phyloP scores from a whole-genome alignment of 2,113 vertebrate genomes.

The Oreochromis tanganicae region DNA sequence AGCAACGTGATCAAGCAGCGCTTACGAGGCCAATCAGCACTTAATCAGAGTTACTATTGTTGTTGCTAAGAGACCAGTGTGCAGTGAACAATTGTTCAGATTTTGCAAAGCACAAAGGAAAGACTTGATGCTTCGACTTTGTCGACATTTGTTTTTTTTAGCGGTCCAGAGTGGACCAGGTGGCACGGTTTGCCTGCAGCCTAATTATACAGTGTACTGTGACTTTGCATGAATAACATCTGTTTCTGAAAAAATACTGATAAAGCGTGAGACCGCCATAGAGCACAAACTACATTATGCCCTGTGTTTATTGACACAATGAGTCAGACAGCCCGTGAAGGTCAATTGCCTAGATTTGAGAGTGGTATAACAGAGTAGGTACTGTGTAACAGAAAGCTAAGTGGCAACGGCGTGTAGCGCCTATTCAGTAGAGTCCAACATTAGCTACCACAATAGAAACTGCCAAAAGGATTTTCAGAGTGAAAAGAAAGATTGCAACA shows the following conservation, averaged over 20 bases:
- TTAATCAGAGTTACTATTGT: slow-evolving; percentile 46
- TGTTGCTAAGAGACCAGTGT: slow-evolving; percentile 60
- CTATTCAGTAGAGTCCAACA: slow-evolving; percentile 26
- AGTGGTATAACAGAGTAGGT: slow-evolving; percentile 43
- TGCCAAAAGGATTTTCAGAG: slow-evolving; percentile 50
- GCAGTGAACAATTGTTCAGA: slow-evolving; percentile 28
- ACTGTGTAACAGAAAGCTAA: slow-evolving; percentile 55
- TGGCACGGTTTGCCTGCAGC: neutral
- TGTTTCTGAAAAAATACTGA: slow-evolving; percentile 4
- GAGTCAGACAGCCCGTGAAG: slow-evolving; percentile 61
- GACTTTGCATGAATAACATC: slow-evolving; percentile 31
- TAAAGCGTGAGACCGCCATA: neutral
- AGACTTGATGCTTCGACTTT: slow-evolving; percentile 2
- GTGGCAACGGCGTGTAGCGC: slow-evolving; percentile 41
- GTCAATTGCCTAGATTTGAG: slow-evolving; percentile 59
- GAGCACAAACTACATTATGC: slow-evolving; percentile 43
- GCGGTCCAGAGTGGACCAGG: neutral
- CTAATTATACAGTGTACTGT: neutral
- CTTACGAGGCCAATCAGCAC: slow-evolving; percentile 32
- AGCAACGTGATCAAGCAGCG: neutral
- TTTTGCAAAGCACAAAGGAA: neutral
- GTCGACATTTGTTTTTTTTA: neutral
- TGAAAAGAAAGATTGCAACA: slow-evolving; percentile 18
- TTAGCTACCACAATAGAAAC: slow-evolving; percentile 50
- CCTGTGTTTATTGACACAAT: slow-evolving; percentile 49